A percentile compares a stretch with the other conserved stretches of the same genome.
Conservation (phyloP, 2,113 vertebrate species). For the Okapia johnstoni region DNA sequence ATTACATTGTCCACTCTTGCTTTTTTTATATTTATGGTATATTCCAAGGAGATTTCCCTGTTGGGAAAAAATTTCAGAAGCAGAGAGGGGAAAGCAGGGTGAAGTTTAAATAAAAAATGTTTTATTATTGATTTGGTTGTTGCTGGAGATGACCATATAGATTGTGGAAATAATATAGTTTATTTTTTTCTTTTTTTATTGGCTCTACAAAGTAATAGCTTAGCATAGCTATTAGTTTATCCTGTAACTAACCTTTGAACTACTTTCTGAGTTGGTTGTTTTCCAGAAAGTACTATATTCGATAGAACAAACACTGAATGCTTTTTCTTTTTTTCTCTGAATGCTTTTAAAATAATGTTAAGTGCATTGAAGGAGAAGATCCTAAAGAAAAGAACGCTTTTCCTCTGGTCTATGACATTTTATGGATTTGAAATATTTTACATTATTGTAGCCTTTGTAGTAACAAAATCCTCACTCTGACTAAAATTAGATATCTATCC, state of each 20-base stretch:
- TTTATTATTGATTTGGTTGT: slow-evolving; percentile 65
- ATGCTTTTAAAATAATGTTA: slow-evolving; percentile 49
- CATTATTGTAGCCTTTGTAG: background rate
- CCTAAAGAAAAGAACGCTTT: background rate
- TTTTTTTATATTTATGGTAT: slow-evolving; percentile 62
- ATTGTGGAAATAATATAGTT: slow-evolving; percentile 64
- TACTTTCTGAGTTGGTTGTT: slow-evolving; percentile 56
- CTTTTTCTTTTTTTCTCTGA: background rate
- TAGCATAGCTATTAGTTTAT: slow-evolving; percentile 66
- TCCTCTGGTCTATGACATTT: background rate
- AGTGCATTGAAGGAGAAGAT: slow-evolving; percentile 18
- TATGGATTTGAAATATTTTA: slow-evolving; percentile 11
- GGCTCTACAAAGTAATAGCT: slow-evolving; percentile 53
- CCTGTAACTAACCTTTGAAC: slow-evolving; percentile 66
- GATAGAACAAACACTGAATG: slow-evolving; percentile 44
- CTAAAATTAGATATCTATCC: background rate
- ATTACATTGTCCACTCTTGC: slow-evolving; percentile 39
- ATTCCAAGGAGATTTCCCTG: slow-evolving; percentile 58
- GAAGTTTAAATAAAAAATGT: slow-evolving; percentile 64
- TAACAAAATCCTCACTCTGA: background rate
- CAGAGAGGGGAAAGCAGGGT: slow-evolving; percentile 5
- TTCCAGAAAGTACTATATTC: slow-evolving; percentile 36
- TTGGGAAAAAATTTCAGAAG: slow-evolving; percentile 64
- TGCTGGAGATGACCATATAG: slow-evolving; percentile 44
- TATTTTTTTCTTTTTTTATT: slow-evolving; percentile 58